These are phyloP conservation scores for Macrotis lagotis DNA, from an alignment of 2,113 vertebrate species.

Conservation along the genomic window DNA sequence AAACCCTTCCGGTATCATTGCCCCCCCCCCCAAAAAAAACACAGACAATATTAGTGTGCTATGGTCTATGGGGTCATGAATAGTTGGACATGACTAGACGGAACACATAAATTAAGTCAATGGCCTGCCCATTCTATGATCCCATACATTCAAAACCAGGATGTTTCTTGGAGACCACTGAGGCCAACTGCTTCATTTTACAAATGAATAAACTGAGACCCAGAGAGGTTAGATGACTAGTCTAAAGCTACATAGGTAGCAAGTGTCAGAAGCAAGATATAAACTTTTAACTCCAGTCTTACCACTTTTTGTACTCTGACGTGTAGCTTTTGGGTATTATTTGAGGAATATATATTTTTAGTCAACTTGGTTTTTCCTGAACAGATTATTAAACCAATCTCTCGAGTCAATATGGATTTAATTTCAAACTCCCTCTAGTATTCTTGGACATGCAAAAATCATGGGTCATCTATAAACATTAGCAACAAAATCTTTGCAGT, in stretches of 20 bases:
- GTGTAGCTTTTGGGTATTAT: not conserved
- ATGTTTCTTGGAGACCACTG: not conserved
- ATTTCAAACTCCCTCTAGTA: not conserved
- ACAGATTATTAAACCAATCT: not conserved
- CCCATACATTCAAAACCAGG: too few relatives aligned
- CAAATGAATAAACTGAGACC: not conserved
- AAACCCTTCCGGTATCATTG: not conserved
- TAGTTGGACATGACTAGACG: not conserved
- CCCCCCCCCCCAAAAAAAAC: not conserved
- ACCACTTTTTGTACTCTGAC: not conserved
- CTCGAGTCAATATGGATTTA: not conserved
- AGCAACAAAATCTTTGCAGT: not conserved
- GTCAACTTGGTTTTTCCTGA: not conserved
- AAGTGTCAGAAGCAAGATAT: not conserved
- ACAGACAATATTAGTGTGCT: not conserved
- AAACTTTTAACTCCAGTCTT: not conserved
- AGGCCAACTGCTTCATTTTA: not conserved
- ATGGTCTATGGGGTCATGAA: not conserved
- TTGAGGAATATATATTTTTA: not conserved
- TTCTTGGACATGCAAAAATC: too few relatives aligned
- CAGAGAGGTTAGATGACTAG: not conserved
- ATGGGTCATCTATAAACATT: not conserved
- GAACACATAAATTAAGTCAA: not conserved
- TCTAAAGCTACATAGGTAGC: not conserved
- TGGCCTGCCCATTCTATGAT: too few relatives aligned